These are phyloP conservation scores for Lonchura striata DNA, from an alignment of 2,113 vertebrate genomes.

Conservation along the genomic window DNA sequence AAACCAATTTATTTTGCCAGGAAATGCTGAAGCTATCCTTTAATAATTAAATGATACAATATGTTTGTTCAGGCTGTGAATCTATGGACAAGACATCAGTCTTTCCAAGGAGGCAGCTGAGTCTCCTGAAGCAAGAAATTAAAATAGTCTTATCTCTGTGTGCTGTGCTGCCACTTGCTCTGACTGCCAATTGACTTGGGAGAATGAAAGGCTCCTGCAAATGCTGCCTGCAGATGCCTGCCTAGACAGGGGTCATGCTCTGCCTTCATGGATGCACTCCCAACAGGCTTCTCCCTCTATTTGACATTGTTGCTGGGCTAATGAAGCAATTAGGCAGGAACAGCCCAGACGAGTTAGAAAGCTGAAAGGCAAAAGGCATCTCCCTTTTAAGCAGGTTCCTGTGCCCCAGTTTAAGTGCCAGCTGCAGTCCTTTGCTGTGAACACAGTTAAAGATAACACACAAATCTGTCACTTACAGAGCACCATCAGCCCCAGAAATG, in stretches of 20 bases:
- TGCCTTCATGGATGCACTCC: background rate
- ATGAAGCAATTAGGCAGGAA: slow-evolving; percentile 46
- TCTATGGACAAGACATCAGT: slow-evolving; percentile 6
- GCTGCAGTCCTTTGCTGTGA: background rate
- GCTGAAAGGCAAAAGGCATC: slow-evolving; percentile 9
- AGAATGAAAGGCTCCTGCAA: background rate
- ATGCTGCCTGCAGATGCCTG: background rate
- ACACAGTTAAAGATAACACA: background rate
- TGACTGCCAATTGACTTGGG: slow-evolving; percentile 7
- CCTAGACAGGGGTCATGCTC: background rate
- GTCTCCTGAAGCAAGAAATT: slow-evolving; percentile 64
- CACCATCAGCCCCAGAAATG: background rate
- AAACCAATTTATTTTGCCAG: background rate
- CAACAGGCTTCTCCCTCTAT: background rate
- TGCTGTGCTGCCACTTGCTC: background rate
- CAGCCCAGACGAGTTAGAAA: background rate
- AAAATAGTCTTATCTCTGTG: slow-evolving; percentile 50
- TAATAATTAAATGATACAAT: slow-evolving; percentile 30
- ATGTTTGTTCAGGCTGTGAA: slow-evolving; percentile 32
- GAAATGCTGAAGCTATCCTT: background rate
- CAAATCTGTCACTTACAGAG: background rate
- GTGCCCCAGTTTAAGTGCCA: background rate
- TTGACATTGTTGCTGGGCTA: background rate
- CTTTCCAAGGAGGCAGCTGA: slow-evolving; percentile 56
- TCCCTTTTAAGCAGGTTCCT: slow-evolving; percentile 19